Conservation (phyloP, 2,113 vertebrate genomes). For the Campylomormyrus tamandua region DNA sequence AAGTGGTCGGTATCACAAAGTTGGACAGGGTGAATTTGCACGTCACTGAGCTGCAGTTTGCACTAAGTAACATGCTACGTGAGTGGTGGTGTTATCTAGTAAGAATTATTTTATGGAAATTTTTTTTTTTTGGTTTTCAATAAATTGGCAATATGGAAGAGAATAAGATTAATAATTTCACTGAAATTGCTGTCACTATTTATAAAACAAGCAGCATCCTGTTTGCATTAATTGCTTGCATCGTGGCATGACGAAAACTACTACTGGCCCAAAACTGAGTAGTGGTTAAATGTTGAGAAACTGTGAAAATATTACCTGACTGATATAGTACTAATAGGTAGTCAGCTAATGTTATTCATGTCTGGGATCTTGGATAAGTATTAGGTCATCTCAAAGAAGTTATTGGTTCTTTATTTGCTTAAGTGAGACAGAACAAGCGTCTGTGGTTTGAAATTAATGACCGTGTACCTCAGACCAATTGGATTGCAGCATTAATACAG, state of each 20-base stretch:
- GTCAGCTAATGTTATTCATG: background rate
- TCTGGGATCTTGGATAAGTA: background rate
- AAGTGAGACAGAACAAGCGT: background rate
- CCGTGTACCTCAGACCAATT: background rate
- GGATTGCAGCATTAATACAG: background rate
- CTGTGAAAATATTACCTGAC: background rate
- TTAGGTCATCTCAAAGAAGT: background rate
- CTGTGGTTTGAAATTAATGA: background rate
- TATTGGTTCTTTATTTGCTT: background rate
- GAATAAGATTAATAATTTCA: constrained; percentile 82
- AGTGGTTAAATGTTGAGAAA: background rate
- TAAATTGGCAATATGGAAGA: constrained; percentile 98
- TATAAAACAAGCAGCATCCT: constrained; percentile 74
- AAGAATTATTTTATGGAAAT: constrained; percentile 8
- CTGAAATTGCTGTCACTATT: constrained; percentile 77
- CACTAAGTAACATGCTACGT: constrained; percentile 64
- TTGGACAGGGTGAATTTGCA: constrained; percentile 80
- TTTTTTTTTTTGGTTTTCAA: constrained; percentile 50
- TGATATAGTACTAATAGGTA: background rate
- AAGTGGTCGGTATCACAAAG: constrained; percentile 82
- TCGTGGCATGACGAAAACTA: background rate
- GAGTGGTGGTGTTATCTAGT: background rate
- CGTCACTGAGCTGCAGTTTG: constrained; percentile 76
- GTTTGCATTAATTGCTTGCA: background rate
- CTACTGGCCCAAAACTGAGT: background rate